These are phyloP conservation scores for Sander vitreus DNA, from an alignment of 2,113 vertebrate species.

Conservation along the genomic window DNA sequence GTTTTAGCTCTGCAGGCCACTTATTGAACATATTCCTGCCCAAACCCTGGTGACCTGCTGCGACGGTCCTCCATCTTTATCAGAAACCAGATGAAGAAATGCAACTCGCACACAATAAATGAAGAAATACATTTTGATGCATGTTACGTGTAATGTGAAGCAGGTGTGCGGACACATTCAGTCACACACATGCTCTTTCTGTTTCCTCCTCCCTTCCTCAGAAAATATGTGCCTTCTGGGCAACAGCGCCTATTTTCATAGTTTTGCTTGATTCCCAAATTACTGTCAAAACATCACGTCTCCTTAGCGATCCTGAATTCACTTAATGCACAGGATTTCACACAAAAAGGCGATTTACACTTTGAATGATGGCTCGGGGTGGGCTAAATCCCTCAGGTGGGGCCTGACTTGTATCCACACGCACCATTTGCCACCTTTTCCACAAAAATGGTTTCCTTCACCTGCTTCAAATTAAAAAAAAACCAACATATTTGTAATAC, in stretches of 20 bases:
- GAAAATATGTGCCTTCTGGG: constrained; percentile 62
- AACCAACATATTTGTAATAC: constrained; percentile 28
- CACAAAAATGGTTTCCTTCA: constrained; percentile 37
- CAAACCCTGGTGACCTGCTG: constrained; percentile 23
- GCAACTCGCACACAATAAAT: not conserved
- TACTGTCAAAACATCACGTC: constrained; percentile 73
- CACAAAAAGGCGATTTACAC: constrained; percentile 63
- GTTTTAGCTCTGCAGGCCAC: constrained; percentile 45
- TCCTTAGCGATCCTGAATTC: constrained; percentile 40
- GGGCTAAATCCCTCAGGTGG: constrained; percentile 53
- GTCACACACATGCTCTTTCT: constrained; percentile 2
- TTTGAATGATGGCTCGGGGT: constrained; percentile 55
- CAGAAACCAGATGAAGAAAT: constrained; percentile 12
- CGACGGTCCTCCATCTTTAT: constrained; percentile 6
- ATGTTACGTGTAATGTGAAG: constrained; percentile 21
- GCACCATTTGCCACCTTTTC: constrained; percentile 21
- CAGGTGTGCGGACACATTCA: constrained; percentile 46
- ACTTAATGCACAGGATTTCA: constrained; percentile 53
- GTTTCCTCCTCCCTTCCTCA: constrained; percentile 7
- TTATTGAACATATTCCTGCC: constrained; percentile 45
- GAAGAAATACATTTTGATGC: not conserved
- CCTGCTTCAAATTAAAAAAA: constrained; percentile 27
- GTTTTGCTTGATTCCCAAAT: constrained; percentile 72
- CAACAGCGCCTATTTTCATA: constrained; percentile 56
- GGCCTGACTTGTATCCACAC: constrained; percentile 56